Conservation (phyloP, 2,888 invertebrate species). For the Pseudoips prasinana region DNA sequence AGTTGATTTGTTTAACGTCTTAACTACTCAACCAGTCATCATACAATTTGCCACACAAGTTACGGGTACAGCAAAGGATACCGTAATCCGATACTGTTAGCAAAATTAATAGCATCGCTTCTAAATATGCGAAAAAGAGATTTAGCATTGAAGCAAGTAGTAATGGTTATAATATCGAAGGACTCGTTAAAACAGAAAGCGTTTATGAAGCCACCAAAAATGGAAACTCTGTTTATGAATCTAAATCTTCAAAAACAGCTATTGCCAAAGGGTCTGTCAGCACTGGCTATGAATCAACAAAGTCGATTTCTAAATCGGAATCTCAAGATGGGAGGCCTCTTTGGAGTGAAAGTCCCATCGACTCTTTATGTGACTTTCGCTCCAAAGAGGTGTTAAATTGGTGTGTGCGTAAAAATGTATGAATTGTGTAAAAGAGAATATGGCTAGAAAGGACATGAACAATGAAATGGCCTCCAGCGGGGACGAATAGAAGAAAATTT, state of each 20-base stretch:
- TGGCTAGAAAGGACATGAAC: too few species aligned
- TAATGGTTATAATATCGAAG: slow-evolving; percentile 51
- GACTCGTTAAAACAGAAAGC: slow-evolving; percentile 50
- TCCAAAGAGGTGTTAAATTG: too few species aligned
- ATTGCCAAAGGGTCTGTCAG: slow-evolving; percentile 60
- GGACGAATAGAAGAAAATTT: too few species aligned
- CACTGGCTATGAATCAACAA: slow-evolving; percentile 46
- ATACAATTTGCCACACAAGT: too few species aligned
- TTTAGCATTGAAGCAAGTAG: slow-evolving; percentile 45
- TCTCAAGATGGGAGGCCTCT: slow-evolving; percentile 84
- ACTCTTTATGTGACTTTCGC: too few species aligned
- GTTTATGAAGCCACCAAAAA: slow-evolving; percentile 55
- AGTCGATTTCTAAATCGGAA: slow-evolving; percentile 50
- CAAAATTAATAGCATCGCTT: slow-evolving; percentile 46
- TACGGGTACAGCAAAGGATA: too few species aligned
- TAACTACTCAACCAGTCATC: too few species aligned
- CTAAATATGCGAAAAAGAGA: slow-evolving; percentile 43
- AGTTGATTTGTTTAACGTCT: too few species aligned
- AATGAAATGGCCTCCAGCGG: too few species aligned
- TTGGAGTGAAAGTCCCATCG: too few species aligned
- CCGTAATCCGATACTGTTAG: slow-evolving; percentile 35
- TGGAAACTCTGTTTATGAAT: slow-evolving; percentile 53
- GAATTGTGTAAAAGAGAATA: too few species aligned
- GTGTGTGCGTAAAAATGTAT: too few species aligned
- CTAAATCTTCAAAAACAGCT: slow-evolving; percentile 56